Evolutionary conservation across 1,140 invertebrate genomes (phyloP), one percentile per base, ranked within the genome.

Genomic region (Aphaenogaster ashmeadi): DNA sequence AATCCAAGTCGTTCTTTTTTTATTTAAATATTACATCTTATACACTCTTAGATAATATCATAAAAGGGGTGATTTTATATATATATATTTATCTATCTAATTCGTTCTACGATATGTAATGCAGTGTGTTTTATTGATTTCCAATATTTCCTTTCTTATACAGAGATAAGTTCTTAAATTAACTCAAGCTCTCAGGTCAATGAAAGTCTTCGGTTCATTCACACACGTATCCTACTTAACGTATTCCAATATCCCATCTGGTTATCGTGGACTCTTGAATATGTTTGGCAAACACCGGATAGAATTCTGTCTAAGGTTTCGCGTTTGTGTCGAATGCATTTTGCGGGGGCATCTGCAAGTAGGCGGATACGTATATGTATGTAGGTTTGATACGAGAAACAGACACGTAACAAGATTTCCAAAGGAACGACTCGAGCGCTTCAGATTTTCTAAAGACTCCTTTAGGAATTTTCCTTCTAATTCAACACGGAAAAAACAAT

Each of bases 181-280:
- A 83, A 60, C 13, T 60, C 18, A 13, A 38, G 27, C 41, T 74
- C 38, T 50, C 54, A 33, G 54, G 52, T 75, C 69, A 84, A 84
- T 50, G 80, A 60, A 60, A 83, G 27, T 36, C 54, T 36, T 18
- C 41, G 27, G 69, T 84, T 84, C 54, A 74, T 75, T 84, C 80
- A 62, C 38, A 62, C 50, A 18, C 15, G 0, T 41, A 38, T 71
- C 6, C 50, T 6, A 52, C 47, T 67, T 36, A 11, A 38, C 11
- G 33, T 36, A 67, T 41, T 69, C 11, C 7, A 21, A 60, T 62
- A 74, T 74, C n/a, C 7, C 18, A 36, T 47, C 54, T 21, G 27
- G 67, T 60, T 84, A 83, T 71, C 54, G 13, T 7, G 21, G 38
- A n/a, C 9, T 81, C 50, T 81, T 56, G 38, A 75, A 74, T 60